These are phyloP conservation scores for Brachionus manjavacas DNA, from an alignment of 1,140 invertebrate genomes.

Conservation along the genomic window DNA sequence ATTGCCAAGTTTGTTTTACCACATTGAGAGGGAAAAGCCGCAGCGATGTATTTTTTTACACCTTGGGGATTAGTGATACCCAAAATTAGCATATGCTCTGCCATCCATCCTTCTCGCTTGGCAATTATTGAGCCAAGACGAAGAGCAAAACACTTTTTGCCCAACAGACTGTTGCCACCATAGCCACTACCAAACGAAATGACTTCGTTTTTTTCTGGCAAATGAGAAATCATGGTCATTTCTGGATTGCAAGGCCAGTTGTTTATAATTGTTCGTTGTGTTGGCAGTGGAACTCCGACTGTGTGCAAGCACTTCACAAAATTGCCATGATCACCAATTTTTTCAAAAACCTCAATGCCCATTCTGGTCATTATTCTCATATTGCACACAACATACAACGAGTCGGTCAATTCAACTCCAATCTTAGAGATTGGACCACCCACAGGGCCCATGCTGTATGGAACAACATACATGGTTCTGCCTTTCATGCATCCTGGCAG, in stretches of 20 bases:
- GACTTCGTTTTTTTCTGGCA: constrained; percentile 73
- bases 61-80: constrained; percentile 81
- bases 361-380: constrained; percentile 98
- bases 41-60: constrained; percentile 83
- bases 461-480: constrained; percentile 97
- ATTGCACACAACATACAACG: constrained; percentile 90
- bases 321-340: constrained; percentile 45
- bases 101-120: constrained; percentile 89
- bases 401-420: constrained; percentile 93
- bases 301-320: constrained; percentile 79
- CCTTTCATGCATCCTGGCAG: constrained; percentile 94
- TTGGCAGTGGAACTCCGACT: constrained; percentile 71
- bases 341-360: constrained; percentile 62
- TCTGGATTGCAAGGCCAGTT: constrained; percentile 97
- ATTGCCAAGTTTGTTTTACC: constrained; percentile 98
- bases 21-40: constrained; percentile 95
- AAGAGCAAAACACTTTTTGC: constrained; percentile 97
- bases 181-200: constrained; percentile 91
- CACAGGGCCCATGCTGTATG: constrained; percentile 96
- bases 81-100: constrained; percentile 97
- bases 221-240: constrained; percentile 59
- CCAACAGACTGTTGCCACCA: constrained; percentile 85
- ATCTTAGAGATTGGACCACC: constrained; percentile 91
- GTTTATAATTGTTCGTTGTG: constrained; percentile 58
- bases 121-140: constrained; percentile 91